Evolutionary conservation across 1,140 invertebrate genomes (phyloP), one percentile per base, ranked within the genome.

Genomic region (Caenorhabditis remanei): DNA sequence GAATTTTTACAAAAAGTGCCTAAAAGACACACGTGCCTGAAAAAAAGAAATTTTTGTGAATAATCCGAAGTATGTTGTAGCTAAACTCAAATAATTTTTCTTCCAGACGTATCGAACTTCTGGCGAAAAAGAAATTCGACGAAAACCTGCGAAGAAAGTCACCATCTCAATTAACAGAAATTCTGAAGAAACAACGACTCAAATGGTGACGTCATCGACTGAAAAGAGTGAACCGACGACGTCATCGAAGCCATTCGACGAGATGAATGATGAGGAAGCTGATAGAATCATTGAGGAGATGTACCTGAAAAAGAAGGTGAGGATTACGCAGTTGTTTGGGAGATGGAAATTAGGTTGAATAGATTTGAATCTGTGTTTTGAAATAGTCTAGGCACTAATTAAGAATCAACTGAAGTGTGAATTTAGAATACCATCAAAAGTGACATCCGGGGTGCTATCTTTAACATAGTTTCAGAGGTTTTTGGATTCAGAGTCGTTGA

Each of bases 211-310:
- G 82, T 55, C 82, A 19, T 84, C 82, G 8, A 84, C 82, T 4
- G n/a, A 46, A 48, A 46, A 58, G 19, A 58, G 40, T n/a, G 53
- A 84, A 84, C 9, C 82, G 24, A 84, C 82, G 40, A 53, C 71
- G n/a, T 71, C 65, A 19, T 21, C 7, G 65, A 79, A 79, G n/a
- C 71, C 71, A 21, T 79, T 79, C 19, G 71, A 79, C 53, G 71
- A 79, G n/a, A 79, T 79, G 71, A 79, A 79, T 50, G 71, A 79
- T 50, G 71, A 79, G 19, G 71, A 79, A 24, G 71, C 71, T n/a
- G 71, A 79, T 50, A 79, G 71, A 53, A 48, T 79, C 40, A 79
- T 79, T 50, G 71, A 79, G 46, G 71, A 79, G 40, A 79, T 79
- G 71, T 79, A 79, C 40, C 21, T 79, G 21, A 79, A 79, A 40